Base-by-base conservation (phyloP, 2,797 vertebrate species). In the Picus viridis region DNA sequence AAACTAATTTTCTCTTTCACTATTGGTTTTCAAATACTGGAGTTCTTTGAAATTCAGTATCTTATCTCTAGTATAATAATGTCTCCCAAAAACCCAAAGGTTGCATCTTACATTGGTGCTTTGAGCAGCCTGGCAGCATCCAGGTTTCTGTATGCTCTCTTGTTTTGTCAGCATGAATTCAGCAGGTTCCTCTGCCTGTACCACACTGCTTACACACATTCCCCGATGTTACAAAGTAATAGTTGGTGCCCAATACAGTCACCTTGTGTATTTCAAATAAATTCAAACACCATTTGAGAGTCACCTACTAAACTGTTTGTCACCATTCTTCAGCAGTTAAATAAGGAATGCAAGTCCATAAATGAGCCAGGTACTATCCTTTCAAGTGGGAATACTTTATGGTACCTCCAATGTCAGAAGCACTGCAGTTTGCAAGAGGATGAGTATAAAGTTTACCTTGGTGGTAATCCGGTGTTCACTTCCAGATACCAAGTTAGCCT, bases 21-120 rank as follows among this genome's bases (percentile, higher is more conserved):
- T 64, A 11, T 1, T 34, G 59, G 54, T 89, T 82, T 95, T 29
- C 29, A 74, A 90, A 61, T 54, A 71, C 61, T 61, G 16, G 19
- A 63, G 36, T 65, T 77, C 90, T 92, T 88, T 93, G 84, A 93
- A 94, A 94, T 81, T 81, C 86, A 90, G 45, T 61, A 85, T 86
- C 76, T 94, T 89, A 95, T 86, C 92, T 94, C 56, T 59, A 24
- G 83, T 56, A 71, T 83, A 95, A 79, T 84, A 80, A 85, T 4
- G 36, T 53, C 54, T 86, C 62, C 58, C 68, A 18, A 83, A 86
- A 89, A 71, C 91, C 91, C 89, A 88, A 94, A 90, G 74, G 71
- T 53, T 91, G n/a, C 54, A 32, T 74, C 77, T 82, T 58, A 36
- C 43, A 14, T 84, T 88, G 92, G 71, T 73, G 63, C 80, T 90